Evolutionary conservation across 2,888 invertebrate genomes (phyloP), one percentile per base, ranked within the genome.

Genomic region (Drosophila infuscata): DNA sequence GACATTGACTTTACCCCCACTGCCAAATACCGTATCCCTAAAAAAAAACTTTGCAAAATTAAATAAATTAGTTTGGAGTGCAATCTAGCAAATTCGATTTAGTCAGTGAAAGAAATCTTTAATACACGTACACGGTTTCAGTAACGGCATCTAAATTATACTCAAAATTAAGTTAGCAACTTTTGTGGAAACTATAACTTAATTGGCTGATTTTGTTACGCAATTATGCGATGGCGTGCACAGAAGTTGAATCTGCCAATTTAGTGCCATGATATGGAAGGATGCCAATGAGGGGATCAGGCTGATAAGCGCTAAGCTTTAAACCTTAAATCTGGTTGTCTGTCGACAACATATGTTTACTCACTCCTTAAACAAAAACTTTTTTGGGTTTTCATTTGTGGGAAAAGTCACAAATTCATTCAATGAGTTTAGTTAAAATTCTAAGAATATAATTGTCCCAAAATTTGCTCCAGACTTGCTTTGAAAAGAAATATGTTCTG

Each of bases 201-300:
- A 82, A 82, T 82, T 82, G 70, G 57, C 80, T 82, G 82, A 82
- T 82, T 82, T 76, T 74, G 74, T 82, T 76, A 82, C 74, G 58
- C 70, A 82, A 82, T 82, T 82, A 73, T 57, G 62, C 46, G 69
- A 53, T 51, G 65, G 57, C 74, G 49, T 63, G 49, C 11, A 29
- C 20, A 35, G 33, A 60, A 67, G 48, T 76, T 71, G 35, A 43
- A n/a, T 63, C 51, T 56, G 58, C 61, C 48, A 41, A 29, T 38
- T 38, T 29, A 41, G 25, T 25, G 41, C 29, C 12, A 4, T 9
- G 9, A 12, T 59, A 48, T 67, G 54, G 32, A 70, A 29, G 43
- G 56, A 56, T 68, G 69, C 38, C 56, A 60, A 51, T 56, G 30
- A 52, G 49, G 29, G 46, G 52, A 78, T 72, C 35, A 67, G 49